phyloP scores from a whole-genome alignment of 2,113 vertebrate species.

The Balaeniceps rex region DNA sequence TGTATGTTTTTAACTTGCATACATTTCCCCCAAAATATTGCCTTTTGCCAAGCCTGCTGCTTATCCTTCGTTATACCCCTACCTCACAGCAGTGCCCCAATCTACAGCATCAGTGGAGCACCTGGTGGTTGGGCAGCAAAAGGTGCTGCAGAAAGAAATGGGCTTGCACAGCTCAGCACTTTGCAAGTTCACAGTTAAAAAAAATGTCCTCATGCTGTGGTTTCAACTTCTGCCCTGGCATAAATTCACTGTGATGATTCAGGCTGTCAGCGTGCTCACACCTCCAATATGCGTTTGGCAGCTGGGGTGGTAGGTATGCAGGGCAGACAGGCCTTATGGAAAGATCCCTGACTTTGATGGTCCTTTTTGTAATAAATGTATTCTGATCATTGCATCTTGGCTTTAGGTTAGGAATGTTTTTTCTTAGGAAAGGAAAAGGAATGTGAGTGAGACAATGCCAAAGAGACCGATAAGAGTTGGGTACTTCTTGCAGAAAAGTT shows the following conservation, averaged over 20 bases:
- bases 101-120: background rate
- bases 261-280: background rate
- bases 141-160: background rate
- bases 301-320: background rate
- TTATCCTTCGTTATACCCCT: background rate
- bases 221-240: background rate
- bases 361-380: background rate
- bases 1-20: rapidly evolving
- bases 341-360: background rate
- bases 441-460: background rate
- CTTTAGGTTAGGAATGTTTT: background rate
- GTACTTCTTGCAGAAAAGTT: background rate
- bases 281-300: background rate
- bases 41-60: background rate
- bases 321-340: background rate
- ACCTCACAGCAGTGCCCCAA: background rate
- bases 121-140: background rate
- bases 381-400: background rate
- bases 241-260: background rate
- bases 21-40: background rate
- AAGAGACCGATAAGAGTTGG: background rate
- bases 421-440: background rate
- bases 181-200: background rate
- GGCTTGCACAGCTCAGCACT: background rate
- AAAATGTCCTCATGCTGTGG: background rate